Conservation (phyloP, 2,888 invertebrate species). For the Cataglyphis cursor region DNA sequence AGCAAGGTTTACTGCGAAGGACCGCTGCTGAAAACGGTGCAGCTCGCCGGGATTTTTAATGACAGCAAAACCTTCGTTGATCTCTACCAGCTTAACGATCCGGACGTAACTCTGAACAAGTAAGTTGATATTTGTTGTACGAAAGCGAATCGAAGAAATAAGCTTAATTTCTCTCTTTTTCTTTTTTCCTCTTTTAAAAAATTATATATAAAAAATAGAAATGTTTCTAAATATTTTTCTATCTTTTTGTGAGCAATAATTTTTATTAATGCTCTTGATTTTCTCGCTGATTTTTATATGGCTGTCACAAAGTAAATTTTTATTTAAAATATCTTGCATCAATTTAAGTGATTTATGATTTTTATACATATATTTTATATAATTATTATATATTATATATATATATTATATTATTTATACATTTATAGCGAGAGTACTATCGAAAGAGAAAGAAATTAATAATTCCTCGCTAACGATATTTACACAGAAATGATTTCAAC, state of each 20-base stretch:
- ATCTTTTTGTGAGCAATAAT: background rate
- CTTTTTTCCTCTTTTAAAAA: background rate
- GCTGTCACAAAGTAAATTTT: background rate
- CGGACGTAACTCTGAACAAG: slow-evolving; percentile 81
- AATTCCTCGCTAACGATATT: background rate
- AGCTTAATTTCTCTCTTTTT: background rate
- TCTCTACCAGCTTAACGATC: slow-evolving; percentile 80
- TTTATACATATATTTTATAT: too few species aligned
- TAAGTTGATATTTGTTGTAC: slow-evolving; percentile 72
- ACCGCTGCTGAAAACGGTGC: slow-evolving; percentile 80
- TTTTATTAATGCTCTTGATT: background rate
- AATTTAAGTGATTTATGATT: background rate
- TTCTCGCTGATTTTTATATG: background rate
- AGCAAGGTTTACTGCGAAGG: slow-evolving; percentile 84
- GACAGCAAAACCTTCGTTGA: slow-evolving; percentile 86
- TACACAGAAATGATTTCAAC: background rate
- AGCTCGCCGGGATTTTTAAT: slow-evolving; percentile 78
- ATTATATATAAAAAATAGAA: background rate
- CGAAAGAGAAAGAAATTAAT: too few species aligned
- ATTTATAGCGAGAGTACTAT: too few species aligned
- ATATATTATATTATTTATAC: background rate
- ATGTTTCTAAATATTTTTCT: background rate
- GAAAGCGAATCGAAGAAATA: background rate
- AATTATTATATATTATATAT: background rate
- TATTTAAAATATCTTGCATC: background rate